Percentiles rank a stretch among this genome's conserved stretches.
phyloP scores from a whole-genome alignment of 2,113 vertebrate genomes.

The Empidonax alnorum region DNA sequence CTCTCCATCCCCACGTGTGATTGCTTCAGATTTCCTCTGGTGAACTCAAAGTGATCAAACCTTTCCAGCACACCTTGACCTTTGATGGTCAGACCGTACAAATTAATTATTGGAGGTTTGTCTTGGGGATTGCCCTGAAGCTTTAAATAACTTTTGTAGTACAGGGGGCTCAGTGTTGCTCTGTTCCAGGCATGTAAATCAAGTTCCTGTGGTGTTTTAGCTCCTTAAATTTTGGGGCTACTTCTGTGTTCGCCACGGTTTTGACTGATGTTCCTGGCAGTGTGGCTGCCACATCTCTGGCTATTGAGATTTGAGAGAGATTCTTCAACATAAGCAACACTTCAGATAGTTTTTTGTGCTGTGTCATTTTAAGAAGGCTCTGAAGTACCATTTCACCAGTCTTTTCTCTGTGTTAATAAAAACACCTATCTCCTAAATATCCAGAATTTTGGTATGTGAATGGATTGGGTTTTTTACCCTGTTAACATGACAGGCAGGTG shows the following conservation, averaged over 20 bases:
- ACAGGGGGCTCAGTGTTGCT: fast-evolving
- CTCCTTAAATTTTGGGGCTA: background rate
- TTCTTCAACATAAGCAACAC: background rate
- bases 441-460: background rate
- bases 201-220: background rate
- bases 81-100: fast-evolving
- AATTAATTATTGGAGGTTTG: background rate
- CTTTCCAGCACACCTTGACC: background rate
- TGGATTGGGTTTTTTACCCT: background rate
- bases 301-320: background rate
- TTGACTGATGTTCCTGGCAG: background rate
- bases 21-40: background rate
- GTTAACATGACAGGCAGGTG: background rate
- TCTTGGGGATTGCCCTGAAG: background rate
- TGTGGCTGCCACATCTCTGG: background rate
- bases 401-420: background rate
- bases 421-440: background rate
- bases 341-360: background rate
- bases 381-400: background rate
- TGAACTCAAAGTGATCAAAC: background rate
- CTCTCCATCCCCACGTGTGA: background rate
- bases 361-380: background rate
- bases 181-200: background rate
- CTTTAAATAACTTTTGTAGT: background rate
- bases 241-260: background rate